A percentile compares a stretch with the other conserved stretches of the same genome.
phyloP scores from a whole-genome alignment of 2,888 invertebrate species.

The Cactoblastis cactorum region DNA sequence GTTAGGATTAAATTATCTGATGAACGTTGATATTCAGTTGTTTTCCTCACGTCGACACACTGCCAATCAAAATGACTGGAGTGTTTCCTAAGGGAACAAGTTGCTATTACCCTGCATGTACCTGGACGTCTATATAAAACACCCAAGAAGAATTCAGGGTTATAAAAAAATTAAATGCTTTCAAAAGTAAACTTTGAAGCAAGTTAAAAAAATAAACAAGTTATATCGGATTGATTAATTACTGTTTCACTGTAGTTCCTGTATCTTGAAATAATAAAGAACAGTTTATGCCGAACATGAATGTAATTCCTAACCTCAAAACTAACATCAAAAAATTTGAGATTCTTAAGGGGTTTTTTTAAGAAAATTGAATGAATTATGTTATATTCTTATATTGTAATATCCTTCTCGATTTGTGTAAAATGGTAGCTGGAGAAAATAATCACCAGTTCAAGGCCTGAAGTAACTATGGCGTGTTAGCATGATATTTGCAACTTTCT shows the following conservation, averaged over 20 bases:
- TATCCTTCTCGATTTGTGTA: too few relatives aligned
- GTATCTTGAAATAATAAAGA: background rate
- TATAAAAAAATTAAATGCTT: background rate
- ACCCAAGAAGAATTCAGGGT: slow-evolving; percentile 63
- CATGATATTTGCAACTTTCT: background rate
- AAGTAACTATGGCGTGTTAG: background rate
- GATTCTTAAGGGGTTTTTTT: background rate
- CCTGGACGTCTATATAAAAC: slow-evolving; percentile 40
- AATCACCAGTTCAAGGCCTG: background rate
- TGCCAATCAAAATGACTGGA: slow-evolving; percentile 28
- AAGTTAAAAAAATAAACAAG: too few relatives aligned
- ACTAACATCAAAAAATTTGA: background rate
- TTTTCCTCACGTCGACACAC: slow-evolving; percentile 56
- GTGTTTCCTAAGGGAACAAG: slow-evolving; percentile 64
- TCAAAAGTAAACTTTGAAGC: background rate
- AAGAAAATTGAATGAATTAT: background rate
- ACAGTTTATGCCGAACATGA: background rate
- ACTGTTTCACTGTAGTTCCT: too few relatives aligned
- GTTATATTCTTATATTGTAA: too few relatives aligned
- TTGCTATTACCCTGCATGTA: slow-evolving; percentile 52
- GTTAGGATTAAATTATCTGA: too few relatives aligned
- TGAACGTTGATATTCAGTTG: too few relatives aligned
- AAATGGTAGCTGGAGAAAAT: background rate
- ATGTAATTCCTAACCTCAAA: slow-evolving; percentile 5
- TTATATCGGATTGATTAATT: background rate